Evolutionary conservation across 2,113 vertebrate species (phyloP).

Genomic region (Periophthalmus modestus): DNA sequence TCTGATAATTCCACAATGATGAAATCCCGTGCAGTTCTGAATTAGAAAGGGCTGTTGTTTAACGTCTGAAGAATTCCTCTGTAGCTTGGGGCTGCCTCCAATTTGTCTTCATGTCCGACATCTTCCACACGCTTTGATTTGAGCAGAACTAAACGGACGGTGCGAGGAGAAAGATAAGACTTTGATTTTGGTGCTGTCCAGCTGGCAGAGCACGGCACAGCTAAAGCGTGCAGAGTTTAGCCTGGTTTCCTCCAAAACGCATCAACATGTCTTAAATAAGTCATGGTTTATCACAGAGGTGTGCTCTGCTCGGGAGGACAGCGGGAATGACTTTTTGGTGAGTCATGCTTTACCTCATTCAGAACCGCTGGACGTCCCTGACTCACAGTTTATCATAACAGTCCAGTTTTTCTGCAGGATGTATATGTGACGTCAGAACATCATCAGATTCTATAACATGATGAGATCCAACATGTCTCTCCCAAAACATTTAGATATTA

Average conservation of each 20-base stretch:
- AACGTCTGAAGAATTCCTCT: background rate
- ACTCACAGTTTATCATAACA: background rate
- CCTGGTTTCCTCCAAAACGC: slow-evolving; percentile 37
- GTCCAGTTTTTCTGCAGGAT: background rate
- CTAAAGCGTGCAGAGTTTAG: slow-evolving; percentile 32
- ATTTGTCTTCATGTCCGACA: slow-evolving; percentile 19
- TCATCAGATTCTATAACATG: no score
- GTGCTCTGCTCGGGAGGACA: slow-evolving; percentile 35
- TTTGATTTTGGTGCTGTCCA: slow-evolving; percentile 23
- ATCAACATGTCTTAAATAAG: slow-evolving; percentile 54
- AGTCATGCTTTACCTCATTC: slow-evolving; percentile 35
- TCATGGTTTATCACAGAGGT: slow-evolving; percentile 37
- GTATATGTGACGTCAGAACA: no score
- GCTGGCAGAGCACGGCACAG: slow-evolving; percentile 17
- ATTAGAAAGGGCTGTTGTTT: slow-evolving; percentile 42
- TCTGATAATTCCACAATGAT: slow-evolving; percentile 67
- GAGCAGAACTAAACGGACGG: slow-evolving; percentile 24
- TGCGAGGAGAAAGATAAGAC: slow-evolving; percentile 21
- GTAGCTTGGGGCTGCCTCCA: slow-evolving; percentile 5
- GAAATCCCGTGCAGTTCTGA: slow-evolving; percentile 62
- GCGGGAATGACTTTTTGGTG: slow-evolving; percentile 35
- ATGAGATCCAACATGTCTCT: no score
- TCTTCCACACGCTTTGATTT: slow-evolving; percentile 5
- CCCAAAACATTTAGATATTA: no score
- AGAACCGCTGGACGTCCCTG: background rate